A percentile compares a stretch with the other conserved stretches of the same genome.
Conservation (phyloP, 2,113 vertebrate genomes). For the Eira barbara region DNA sequence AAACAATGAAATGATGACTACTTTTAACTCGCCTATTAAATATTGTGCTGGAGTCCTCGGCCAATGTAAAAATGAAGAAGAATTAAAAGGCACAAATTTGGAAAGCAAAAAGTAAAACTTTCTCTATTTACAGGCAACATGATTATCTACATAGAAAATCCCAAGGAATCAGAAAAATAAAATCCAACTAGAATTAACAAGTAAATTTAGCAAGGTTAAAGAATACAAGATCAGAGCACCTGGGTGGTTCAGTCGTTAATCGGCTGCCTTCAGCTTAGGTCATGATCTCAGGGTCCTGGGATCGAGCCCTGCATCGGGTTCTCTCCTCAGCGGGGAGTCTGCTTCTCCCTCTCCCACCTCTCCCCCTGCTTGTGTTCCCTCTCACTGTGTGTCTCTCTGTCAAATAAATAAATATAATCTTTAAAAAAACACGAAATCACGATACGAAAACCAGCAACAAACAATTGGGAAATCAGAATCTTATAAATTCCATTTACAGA, state of each 20-base stretch:
- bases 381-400: no score
- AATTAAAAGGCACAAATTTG: background rate
- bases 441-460: background rate
- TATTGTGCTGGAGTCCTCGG: background rate
- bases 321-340: no score
- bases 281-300: no score
- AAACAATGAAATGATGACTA: background rate
- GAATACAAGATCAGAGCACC: background rate
- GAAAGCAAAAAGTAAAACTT: slow-evolving; percentile 2
- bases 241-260: no score
- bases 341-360: no score
- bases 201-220: background rate
- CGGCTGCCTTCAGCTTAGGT: no score
- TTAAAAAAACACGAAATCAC: background rate
- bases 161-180: background rate
- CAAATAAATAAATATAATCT: no score
- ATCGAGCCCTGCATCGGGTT: no score
- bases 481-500: background rate
- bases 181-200: background rate
- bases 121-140: background rate
- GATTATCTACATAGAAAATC: background rate
- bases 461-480: background rate
- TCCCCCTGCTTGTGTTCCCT: no score
- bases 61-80: background rate
- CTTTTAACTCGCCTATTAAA: background rate